Conservation (phyloP, 2,888 invertebrate species). For the Disparrhopalites patrizii region DNA sequence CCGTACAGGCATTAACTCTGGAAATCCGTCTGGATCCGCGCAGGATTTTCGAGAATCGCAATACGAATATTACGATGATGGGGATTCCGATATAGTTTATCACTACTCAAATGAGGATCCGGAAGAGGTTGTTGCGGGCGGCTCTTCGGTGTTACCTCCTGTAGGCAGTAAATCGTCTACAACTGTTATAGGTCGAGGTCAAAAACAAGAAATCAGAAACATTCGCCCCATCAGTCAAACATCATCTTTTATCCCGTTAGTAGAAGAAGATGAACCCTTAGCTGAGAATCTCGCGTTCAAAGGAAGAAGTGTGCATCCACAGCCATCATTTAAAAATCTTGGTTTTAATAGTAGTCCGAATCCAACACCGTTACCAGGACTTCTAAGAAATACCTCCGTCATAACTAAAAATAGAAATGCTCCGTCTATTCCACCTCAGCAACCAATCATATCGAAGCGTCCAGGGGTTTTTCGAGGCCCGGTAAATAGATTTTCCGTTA, state of each 20-base stretch:
- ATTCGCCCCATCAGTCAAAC: not conserved
- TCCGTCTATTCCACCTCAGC: slow-evolving; percentile 17
- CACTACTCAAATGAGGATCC: slow-evolving; percentile 39
- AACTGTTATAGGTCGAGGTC: not conserved
- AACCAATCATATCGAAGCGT: slow-evolving; percentile 17
- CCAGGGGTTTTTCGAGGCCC: slow-evolving; percentile 29
- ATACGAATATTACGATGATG: slow-evolving; percentile 45
- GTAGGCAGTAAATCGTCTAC: not conserved
- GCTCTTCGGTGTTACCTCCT: not conserved
- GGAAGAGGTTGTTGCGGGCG: not conserved
- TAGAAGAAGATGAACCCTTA: slow-evolving; percentile 35
- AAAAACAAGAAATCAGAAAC: not conserved
- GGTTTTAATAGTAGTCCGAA: slow-evolving; percentile 22
- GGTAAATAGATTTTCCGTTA: slow-evolving; percentile 25
- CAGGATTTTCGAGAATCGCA: slow-evolving; percentile 32
- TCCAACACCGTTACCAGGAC: slow-evolving; percentile 29
- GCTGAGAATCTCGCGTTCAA: slow-evolving; percentile 26
- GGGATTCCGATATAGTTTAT: slow-evolving; percentile 35
- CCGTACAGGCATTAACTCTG: not conserved
- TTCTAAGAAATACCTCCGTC: slow-evolving; percentile 22
- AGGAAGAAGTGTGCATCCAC: slow-evolving; percentile 42
- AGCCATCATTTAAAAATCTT: slow-evolving; percentile 16
- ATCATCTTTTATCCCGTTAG: slow-evolving; percentile 38
- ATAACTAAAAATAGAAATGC: slow-evolving; percentile 9
- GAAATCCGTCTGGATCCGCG: slow-evolving; percentile 3